Evolutionary conservation across 1,140 invertebrate species (phyloP), one percentile per base, ranked within the genome.

Genomic region (Philaenus spumarius): DNA sequence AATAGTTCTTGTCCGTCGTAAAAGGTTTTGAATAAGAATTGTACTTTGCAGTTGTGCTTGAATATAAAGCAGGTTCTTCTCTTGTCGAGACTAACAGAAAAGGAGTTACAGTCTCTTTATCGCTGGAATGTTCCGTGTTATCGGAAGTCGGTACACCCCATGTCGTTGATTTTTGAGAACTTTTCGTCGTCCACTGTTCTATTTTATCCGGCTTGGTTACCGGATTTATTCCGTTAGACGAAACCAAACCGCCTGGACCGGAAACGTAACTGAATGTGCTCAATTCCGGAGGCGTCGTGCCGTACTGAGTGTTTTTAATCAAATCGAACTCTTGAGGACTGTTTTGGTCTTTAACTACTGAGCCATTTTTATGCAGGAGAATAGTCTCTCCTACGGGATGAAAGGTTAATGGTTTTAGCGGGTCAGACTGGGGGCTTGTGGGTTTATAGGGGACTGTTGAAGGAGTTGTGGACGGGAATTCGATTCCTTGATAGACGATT

Each of bases 351-450:
- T 75, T 66, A 4, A 75, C 76, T 52, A 70, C 66, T 1, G 79
- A 77, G 15, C 82, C 83, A 58, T 84, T 82, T 64, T 79, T 74
- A 64, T 85, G 77, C 0, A 83, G 58, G 0, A 87, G 64, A 58
- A 85, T 77, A 0, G 85, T 87, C 22, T 89, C 84, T 4, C 82
- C 77, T 9, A 72, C 69, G 24, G 45, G 45, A 37, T 24, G 46
- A 47, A 51, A 7, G 22, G 59, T 42, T 22, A 56, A 23, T 6
- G 59, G 37, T 30, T 34, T 23, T 42, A 19, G 26, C 20, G 59
- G 23, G 15, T 45, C 17, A 14, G 39, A 35, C 11, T n/a, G 22
- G 6, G 17, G 34, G 30, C 17, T 12, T 2, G 19, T 14, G 5
- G 48, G 48, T 50, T n/a, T 34, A 22, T 34, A 50, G 12, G 51